A percentile compares a stretch with the other conserved stretches of the same genome.
These are phyloP conservation scores for Rotaria macrura DNA, from an alignment of 2,888 invertebrate genomes.

Conservation along the genomic window DNA sequence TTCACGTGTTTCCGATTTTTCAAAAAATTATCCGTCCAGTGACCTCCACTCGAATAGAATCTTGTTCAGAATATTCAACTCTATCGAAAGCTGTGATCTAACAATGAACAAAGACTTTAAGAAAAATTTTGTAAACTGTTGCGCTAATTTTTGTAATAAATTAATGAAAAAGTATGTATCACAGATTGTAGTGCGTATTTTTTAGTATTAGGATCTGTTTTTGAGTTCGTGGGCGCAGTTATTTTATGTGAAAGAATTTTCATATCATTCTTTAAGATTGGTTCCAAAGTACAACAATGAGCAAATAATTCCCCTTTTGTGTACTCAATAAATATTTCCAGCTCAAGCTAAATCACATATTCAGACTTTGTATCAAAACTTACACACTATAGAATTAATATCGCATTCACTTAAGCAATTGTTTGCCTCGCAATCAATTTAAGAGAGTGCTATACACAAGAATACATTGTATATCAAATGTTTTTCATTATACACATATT, in stretches of 20 bases:
- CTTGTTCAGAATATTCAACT: not conserved
- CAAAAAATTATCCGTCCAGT: not conserved
- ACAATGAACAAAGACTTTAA: not conserved
- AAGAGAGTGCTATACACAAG: too few species aligned
- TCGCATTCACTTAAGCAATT: too few species aligned
- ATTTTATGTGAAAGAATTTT: not conserved
- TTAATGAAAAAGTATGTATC: not conserved
- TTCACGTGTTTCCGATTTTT: not conserved
- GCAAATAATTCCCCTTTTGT: not conserved
- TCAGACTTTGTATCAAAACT: not conserved
- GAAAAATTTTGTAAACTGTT: not conserved
- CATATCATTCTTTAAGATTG: not conserved
- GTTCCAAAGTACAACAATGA: not conserved
- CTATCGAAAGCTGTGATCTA: not conserved
- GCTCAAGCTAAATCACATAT: not conserved
- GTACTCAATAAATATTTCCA: not conserved
- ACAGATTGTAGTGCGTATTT: not conserved
- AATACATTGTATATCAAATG: too few species aligned
- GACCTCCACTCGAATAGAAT: not conserved
- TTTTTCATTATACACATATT: too few species aligned
- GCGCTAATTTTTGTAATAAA: not conserved
- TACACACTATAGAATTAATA: too few species aligned
- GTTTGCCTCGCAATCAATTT: too few species aligned
- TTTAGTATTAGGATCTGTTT: not conserved
- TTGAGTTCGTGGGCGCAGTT: not conserved